phyloP scores from a whole-genome alignment of 2,888 invertebrate genomes.

The Chrysopilus asiliformis region DNA sequence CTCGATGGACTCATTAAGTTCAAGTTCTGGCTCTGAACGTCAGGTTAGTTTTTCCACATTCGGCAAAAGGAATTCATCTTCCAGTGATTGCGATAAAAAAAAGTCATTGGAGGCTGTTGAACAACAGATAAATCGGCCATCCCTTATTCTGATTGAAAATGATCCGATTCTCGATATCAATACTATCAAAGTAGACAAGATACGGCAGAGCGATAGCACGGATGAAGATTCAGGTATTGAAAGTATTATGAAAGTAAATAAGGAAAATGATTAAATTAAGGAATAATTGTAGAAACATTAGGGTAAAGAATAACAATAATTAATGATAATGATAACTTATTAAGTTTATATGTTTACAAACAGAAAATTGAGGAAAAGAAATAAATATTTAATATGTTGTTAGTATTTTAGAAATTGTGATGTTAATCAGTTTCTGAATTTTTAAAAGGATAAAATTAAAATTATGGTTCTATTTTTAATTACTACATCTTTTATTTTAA shows the following conservation, averaged over 20 bases:
- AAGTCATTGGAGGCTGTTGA: constrained; percentile 3
- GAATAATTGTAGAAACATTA: background rate
- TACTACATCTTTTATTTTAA: too few species aligned
- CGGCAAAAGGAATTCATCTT: constrained; percentile 12
- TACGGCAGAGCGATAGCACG: constrained; percentile 18
- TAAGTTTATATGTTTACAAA: too few species aligned
- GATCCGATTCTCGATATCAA: constrained; percentile 7
- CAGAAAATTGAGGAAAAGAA: too few species aligned
- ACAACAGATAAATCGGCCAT: constrained; percentile 6
- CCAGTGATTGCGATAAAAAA: constrained; percentile 3
- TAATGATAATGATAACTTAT: too few species aligned
- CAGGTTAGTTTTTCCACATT: constrained; percentile 17
- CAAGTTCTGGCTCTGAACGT: constrained; percentile 15
- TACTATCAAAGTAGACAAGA: constrained; percentile 8
- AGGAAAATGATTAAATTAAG: constrained; percentile 8
- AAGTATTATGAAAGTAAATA: constrained; percentile 18
- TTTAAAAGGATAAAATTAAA: too few species aligned
- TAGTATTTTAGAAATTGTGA: too few species aligned
- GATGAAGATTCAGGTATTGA: constrained; percentile 21
- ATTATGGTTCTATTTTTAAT: too few species aligned
- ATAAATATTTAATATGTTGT: too few species aligned
- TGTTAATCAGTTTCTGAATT: too few species aligned
- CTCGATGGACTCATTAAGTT: constrained; percentile 19
- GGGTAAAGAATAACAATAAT: too few species aligned
- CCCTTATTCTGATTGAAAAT: constrained; percentile 12